phyloP scores from a whole-genome alignment of 2,113 vertebrate genomes.

The Cromileptes altivelis region DNA sequence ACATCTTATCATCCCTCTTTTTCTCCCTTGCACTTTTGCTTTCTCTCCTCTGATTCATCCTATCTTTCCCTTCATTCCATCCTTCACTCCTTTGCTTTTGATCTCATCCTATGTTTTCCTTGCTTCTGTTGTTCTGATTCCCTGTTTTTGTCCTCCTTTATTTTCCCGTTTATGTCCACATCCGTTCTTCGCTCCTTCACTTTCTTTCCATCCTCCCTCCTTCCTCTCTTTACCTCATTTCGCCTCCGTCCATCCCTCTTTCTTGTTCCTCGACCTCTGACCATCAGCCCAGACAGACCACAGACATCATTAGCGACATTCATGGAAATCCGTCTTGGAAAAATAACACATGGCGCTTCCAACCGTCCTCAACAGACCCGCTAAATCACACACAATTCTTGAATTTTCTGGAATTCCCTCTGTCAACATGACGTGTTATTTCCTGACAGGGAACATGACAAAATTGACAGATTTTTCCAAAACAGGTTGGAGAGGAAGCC shows the following conservation, averaged over 20 bases:
- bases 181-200: not conserved
- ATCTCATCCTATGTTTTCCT: not conserved
- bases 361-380: not conserved
- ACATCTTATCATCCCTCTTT: not conserved
- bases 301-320: constrained; percentile 54
- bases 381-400: constrained; percentile 35
- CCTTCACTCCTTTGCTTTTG: not conserved
- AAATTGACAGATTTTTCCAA: constrained; percentile 47
- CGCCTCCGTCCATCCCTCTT: not conserved
- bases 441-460: constrained; percentile 24
- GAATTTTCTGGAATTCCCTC: constrained; percentile 48
- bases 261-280: constrained; percentile 8
- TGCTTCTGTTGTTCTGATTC: not conserved
- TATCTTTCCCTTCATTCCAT: no score
- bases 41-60: not conserved
- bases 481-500: constrained; percentile 28
- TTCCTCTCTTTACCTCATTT: not conserved
- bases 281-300: constrained; percentile 53
- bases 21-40: no score
- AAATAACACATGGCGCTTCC: constrained; percentile 30
- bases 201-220: constrained; percentile 23
- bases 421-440: constrained; percentile 34
- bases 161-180: not conserved
- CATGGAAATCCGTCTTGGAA: constrained; percentile 42
- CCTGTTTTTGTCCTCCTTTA: not conserved